Evolutionary conservation across 2,113 vertebrate species (phyloP).

Genomic region (Thermophis baileyi): DNA sequence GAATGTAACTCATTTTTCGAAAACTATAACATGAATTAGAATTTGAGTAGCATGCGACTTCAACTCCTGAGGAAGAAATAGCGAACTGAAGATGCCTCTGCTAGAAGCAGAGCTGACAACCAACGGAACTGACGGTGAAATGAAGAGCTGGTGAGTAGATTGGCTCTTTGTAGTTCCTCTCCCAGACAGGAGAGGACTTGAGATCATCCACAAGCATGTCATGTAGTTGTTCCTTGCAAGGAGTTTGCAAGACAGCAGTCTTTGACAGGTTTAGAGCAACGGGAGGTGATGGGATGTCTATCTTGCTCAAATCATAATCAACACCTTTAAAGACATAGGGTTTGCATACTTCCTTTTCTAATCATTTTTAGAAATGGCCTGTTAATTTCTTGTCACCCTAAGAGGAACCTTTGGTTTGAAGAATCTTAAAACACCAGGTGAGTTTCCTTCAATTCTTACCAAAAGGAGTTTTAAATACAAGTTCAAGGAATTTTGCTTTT

Average conservation of each 20-base stretch:
- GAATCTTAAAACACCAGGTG: neutral
- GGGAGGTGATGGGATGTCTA: neutral
- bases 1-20: neutral
- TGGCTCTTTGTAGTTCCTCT: neutral
- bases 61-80: neutral
- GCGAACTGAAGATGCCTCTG: neutral
- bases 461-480: neutral
- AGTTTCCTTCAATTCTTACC: neutral
- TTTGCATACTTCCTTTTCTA: neutral
- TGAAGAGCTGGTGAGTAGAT: neutral
- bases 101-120: neutral
- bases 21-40: neutral
- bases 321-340: neutral
- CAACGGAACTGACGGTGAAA: fast-evolving
- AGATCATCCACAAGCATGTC: neutral
- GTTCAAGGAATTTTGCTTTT: neutral
- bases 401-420: neutral
- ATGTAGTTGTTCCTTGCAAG: neutral
- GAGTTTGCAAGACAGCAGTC: neutral
- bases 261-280: neutral
- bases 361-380: neutral
- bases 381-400: neutral
- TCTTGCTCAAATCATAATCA: neutral
- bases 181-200: neutral
- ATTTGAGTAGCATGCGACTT: neutral